phyloP scores from a whole-genome alignment of 1,140 invertebrate species.

The Neuroterus valhalla region DNA sequence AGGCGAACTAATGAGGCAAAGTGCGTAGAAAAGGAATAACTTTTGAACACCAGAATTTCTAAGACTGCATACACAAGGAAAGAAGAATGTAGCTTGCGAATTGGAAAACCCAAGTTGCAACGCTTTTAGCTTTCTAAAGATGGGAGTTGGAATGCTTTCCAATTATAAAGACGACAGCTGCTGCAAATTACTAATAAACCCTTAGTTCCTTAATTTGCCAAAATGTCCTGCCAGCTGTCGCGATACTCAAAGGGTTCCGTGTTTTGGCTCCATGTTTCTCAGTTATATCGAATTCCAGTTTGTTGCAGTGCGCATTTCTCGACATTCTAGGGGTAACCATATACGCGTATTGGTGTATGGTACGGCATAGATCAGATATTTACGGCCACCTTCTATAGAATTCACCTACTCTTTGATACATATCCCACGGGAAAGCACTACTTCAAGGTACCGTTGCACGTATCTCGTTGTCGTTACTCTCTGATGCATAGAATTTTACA shows the following conservation, averaged over 20 bases:
- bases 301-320: background rate
- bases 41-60: background rate
- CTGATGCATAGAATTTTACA: constrained; percentile 28
- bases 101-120: background rate
- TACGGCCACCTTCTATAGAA: constrained; percentile 12
- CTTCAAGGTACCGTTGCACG: constrained; percentile 21
- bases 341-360: background rate
- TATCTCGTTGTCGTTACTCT: constrained; percentile 19
- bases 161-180: background rate
- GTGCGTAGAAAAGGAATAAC: background rate
- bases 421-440: constrained; percentile 2
- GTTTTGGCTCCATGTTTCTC: background rate
- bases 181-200: background rate
- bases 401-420: constrained; percentile 23
- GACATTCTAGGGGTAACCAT: constrained; percentile 7
- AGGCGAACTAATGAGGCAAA: constrained; percentile 6
- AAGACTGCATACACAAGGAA: background rate
- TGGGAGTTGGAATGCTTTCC: constrained; percentile 20
- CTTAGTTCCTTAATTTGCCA: constrained; percentile 2
- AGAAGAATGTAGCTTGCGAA: constrained; percentile 18
- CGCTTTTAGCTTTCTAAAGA: constrained; percentile 24
- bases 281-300: constrained; percentile 4
- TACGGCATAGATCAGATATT: background rate
- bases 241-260: constrained; percentile 1
- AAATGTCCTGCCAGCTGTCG: constrained; percentile 3